Evolutionary conservation across 2,113 vertebrate genomes (phyloP).

Genomic region (Strigops habroptila): DNA sequence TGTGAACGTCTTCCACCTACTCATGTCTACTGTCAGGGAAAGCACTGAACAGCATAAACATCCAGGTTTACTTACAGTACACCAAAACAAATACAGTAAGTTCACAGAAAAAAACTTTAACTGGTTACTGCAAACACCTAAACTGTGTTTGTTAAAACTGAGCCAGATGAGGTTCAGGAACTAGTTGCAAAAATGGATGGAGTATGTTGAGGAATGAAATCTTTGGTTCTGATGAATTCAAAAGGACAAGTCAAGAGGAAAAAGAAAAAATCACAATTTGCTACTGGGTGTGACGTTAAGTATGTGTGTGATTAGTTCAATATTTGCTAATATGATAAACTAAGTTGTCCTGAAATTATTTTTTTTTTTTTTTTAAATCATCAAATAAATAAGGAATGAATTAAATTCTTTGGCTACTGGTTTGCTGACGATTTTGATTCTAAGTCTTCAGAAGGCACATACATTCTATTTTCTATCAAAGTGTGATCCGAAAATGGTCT

Average conservation of each 20-base stretch:
- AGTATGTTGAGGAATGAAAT: neutral
- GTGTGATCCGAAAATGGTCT: neutral
- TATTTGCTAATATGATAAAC: neutral
- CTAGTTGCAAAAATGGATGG: neutral
- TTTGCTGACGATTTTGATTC: neutral
- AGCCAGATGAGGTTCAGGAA: neutral
- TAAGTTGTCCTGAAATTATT: neutral
- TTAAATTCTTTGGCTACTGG: neutral
- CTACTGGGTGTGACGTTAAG: neutral
- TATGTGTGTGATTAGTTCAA: neutral
- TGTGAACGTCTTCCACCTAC: neutral
- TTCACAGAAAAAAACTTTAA: neutral
- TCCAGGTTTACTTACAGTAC: neutral
- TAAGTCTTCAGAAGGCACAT: neutral
- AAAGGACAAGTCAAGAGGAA: neutral
- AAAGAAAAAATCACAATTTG: neutral
- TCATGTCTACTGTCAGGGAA: accelerated
- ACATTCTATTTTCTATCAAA: neutral
- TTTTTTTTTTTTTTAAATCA: neutral
- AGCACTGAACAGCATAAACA: neutral
- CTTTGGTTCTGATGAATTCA: neutral
- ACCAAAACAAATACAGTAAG: neutral
- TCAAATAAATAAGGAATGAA: neutral
- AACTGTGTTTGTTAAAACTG: neutral
- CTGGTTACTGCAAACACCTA: neutral